Evolutionary conservation across 2,888 invertebrate genomes (phyloP).

Genomic region (Argyresthia albistria): DNA sequence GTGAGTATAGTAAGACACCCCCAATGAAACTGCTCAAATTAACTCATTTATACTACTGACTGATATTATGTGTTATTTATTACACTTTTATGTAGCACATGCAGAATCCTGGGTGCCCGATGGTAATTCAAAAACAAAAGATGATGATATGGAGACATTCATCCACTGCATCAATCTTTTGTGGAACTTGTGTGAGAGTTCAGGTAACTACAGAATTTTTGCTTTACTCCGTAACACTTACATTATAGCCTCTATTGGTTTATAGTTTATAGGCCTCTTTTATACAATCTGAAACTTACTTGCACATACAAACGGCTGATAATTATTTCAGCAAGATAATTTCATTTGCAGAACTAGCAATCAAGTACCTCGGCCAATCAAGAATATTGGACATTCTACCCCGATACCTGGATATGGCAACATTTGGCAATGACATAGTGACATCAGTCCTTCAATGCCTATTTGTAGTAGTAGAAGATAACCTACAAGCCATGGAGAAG

Average conservation of each 20-base stretch:
- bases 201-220: constrained; percentile 45
- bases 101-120: constrained; percentile 67
- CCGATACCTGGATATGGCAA: constrained; percentile 70
- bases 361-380: constrained; percentile 76
- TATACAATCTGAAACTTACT: not conserved
- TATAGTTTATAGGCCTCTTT: not conserved
- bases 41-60: too few species aligned
- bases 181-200: constrained; percentile 80
- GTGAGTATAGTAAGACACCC: constrained; percentile 24
- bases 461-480: constrained; percentile 81
- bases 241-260: too few species aligned
- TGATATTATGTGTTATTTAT: too few species aligned
- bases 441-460: constrained; percentile 77
- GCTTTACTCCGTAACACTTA: too few species aligned
- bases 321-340: not conserved
- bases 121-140: constrained; percentile 40
- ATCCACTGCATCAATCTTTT: constrained; percentile 77
- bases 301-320: not conserved
- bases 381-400: constrained; percentile 73
- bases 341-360: constrained; percentile 62
- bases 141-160: constrained; percentile 76
- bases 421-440: constrained; percentile 71
- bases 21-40: too few species aligned
- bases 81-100: constrained; percentile 36
- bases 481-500: constrained; percentile 67